phyloP scores from a whole-genome alignment of 2,888 invertebrate species.

The Campoplex capitator region DNA sequence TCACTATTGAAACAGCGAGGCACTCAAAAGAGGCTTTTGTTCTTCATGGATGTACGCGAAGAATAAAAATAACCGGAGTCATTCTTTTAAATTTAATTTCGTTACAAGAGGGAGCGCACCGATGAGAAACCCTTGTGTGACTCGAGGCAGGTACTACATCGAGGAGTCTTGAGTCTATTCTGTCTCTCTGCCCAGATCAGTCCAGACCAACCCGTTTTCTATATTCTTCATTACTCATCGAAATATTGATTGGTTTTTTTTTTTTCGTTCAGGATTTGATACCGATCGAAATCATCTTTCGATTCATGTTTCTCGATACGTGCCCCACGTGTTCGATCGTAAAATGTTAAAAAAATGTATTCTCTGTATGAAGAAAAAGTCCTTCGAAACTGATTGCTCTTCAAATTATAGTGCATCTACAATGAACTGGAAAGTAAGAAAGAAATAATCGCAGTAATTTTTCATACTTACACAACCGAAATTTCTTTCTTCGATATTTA shows the following conservation, averaged over 20 bases:
- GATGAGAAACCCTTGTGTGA: constrained; percentile 17
- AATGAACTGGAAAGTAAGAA: background rate
- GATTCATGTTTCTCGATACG: background rate
- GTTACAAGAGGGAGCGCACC: background rate
- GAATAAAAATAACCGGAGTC: constrained; percentile 78
- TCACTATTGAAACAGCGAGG: constrained; percentile 78
- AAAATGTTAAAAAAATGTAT: background rate
- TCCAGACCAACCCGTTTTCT: background rate
- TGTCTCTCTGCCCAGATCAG: background rate
- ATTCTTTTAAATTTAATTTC: constrained; percentile 84
- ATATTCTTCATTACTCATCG: constrained; percentile 7
- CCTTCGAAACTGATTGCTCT: background rate
- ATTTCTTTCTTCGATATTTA: too few relatives aligned
- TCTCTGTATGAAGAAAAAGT: background rate
- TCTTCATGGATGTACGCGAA: constrained; percentile 73
- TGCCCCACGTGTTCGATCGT: background rate
- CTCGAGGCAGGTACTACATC: constrained; percentile 26
- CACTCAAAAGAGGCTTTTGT: constrained; percentile 82
- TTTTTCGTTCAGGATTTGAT: background rate
- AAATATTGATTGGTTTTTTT: background rate
- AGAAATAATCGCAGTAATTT: background rate
- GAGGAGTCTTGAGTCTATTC: background rate
- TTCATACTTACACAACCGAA: background rate
- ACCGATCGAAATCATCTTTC: background rate
- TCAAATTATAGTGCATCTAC: background rate